Percentiles rank a stretch among this genome's conserved stretches.
phyloP scores from a whole-genome alignment of 2,888 invertebrate species.

The Chouioia cunea region DNA sequence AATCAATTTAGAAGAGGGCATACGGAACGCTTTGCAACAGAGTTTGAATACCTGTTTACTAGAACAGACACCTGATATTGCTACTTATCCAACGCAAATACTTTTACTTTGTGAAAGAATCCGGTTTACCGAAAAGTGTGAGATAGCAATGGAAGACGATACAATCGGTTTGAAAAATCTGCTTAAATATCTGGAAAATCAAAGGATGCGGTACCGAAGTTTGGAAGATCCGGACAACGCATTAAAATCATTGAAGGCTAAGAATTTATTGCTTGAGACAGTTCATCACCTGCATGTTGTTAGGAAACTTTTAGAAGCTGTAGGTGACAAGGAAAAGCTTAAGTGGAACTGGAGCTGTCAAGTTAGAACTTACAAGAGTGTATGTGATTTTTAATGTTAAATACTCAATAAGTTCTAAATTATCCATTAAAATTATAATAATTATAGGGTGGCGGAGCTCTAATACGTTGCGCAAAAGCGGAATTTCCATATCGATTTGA shows the following conservation, averaged over 20 bases:
- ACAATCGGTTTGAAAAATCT: slow-evolving; percentile 66
- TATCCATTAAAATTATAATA: slow-evolving; percentile 33
- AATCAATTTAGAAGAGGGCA: slow-evolving; percentile 83
- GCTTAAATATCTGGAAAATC: slow-evolving; percentile 70
- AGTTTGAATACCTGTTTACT: slow-evolving; percentile 60
- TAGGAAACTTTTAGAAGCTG: slow-evolving; percentile 76
- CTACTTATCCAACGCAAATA: slow-evolving; percentile 63
- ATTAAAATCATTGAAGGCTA: slow-evolving; percentile 86
- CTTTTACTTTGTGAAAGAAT: slow-evolving; percentile 61
- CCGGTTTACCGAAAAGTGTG: slow-evolving; percentile 63
- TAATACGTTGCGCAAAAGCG: slow-evolving; percentile 92
- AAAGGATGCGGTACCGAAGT: slow-evolving; percentile 70
- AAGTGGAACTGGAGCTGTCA: slow-evolving; percentile 96
- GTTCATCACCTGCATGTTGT: slow-evolving; percentile 91
- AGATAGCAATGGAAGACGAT: slow-evolving; percentile 58
- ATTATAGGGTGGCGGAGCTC: slow-evolving; percentile 71
- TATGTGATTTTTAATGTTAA: slow-evolving; percentile 59
- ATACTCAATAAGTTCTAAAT: not conserved
- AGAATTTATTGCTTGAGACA: slow-evolving; percentile 92
- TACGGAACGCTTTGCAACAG: slow-evolving; percentile 73
- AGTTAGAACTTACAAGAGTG: slow-evolving; percentile 73
- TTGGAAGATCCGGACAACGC: slow-evolving; percentile 70
- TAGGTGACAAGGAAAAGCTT: slow-evolving; percentile 54
- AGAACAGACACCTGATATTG: slow-evolving; percentile 58
- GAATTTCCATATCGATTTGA: slow-evolving; percentile 97